Base-by-base conservation (phyloP, 2,888 invertebrate genomes). In the Myopa testacea region DNA sequence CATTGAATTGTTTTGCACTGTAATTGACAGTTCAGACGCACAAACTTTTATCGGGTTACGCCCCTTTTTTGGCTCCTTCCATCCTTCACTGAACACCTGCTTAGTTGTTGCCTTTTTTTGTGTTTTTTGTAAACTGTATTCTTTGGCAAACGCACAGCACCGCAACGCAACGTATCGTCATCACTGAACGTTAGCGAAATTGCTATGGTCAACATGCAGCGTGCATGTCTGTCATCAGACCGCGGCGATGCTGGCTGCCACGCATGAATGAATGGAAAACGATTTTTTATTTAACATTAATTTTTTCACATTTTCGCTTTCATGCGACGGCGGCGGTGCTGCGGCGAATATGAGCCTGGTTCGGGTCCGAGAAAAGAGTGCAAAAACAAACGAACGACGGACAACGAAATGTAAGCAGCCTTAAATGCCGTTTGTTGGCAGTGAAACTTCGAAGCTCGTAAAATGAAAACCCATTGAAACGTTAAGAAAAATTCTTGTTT, bases 1-100 rank as follows among this genome's bases (percentile, higher is more conserved):
- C 79, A 81, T 79, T 81, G 81, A 82, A 82, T 80, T 81, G 76
- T 81, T 82, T 71, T 81, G 79, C 79, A 81, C 82, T 79, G 82
- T 80, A 82, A 81, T 81, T 83, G 85, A 84, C 83, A 83, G 80
- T 78, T 82, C 83, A 83, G 80, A 77, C 81, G 78, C 77, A 79
- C 79, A 73, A 78, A 81, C 82, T 82, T 82, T 82, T 84, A 81
- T 83, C 82, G 82, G 45, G 84, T 83, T 82, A 82, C 80, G 82
- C 80, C 82, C 82, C 26, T 34, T 34, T 14, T 16, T 37, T 5
- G 1, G 7, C 26, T 14, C 8, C 38, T 65, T 14, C 8, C 0
- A 1, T 34, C 38, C 37, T 14, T 65, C 40, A 4, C 34, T 65
- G 26, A 26, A 26, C 26, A 26, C 26, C 26, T 26, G 26, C 26